Base-by-base conservation (phyloP, 2,113 vertebrate species). In the Crypturellus undulatus region DNA sequence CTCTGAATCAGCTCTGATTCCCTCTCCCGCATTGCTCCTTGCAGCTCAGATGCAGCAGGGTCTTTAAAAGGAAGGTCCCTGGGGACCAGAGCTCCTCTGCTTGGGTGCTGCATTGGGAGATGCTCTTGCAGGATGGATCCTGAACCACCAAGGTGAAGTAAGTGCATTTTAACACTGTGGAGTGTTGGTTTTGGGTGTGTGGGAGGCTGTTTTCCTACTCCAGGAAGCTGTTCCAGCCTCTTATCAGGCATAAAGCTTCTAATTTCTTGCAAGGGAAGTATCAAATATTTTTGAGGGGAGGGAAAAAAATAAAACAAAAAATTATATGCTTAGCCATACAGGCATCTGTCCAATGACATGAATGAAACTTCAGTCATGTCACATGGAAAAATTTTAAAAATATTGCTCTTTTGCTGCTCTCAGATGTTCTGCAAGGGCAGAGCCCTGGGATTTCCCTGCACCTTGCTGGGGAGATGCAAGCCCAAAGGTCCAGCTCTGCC, bases 211-310 rank as follows among this genome's bases (percentile, higher is more conserved):
- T 90, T 93, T 80, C 38, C 94, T 32, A 10, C 8, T 54, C 89
- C 95, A 96, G 93, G 95, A 96, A 96, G 92, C 93, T 84, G 58
- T 58, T 93, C 79, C 94, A 95, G 94, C 49, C 84, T 82, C 91
- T 95, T 89, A 93, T 94, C 94, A 92, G 75, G 42, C 91, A 91
- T 4, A 95, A 45, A 94, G 93, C 86, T 96, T 25, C 83, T 84
- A 43, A 64, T 81, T 95, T 32, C 77, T 92, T 90, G 93, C 3
- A 52, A 90, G 94, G 94, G 90, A 96, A 97, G 90, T 24, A 94
- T 69, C 92, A 93, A 95, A 90, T 84, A 80, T 84, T 90, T 96
- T 43, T 65, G 70, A 93, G 88, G 47, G 21, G 45, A 18, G 47
- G 47, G 87, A 78, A 38, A 38, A 38, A 38, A 38, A 38, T 38